Evolutionary conservation across 2,888 invertebrate genomes (phyloP), one percentile per base, ranked within the genome.

Genomic region (Platycnemis pennipes): DNA sequence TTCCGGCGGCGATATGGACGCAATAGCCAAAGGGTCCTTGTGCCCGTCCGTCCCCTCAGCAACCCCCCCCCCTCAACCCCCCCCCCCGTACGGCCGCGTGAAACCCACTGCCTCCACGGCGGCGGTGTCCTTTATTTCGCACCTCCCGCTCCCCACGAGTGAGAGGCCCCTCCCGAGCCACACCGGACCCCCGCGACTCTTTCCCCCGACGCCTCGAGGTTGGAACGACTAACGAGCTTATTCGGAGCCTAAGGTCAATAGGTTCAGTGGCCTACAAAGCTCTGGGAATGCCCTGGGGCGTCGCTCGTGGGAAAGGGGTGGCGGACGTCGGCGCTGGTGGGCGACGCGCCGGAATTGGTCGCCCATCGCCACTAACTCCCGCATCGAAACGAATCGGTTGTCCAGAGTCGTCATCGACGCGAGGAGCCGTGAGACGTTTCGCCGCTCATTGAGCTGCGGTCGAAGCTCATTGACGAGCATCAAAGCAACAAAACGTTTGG

Each of bases 221-320:
- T 37, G 77, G 63, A 63, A 31, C 77, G 31, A 31, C 77, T 16
- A 77, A 63, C 63, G 63, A 77, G 77, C 31, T 37, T 13, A 31
- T 13, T 37, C 22, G 44, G 69, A 45, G 63, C 63, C 42, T 91
- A 63, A 91, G 91, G 56, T 91, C 91, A 91, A 91, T 63, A 63
- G 69, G 91, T 91, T 91, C 91, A 91, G 56, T 91, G 91, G 91
- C 91, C 91, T 63, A 91, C 63, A 69, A 44, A 91, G 45, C 26
- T 26, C 63, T 69, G 91, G 91, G 44, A 91, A 91, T 91, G 91
- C 13, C 63, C 89, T 19, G 37, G 49, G 56, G 63, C 63, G 42
- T 89, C 89, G 42, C 44, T 91, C 91, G 91, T 91, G 91, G 91
- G 91, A 91, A 91, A 91, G 91, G 56, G 89, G 42, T 31, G 53